These are phyloP conservation scores for Grus americana DNA, from an alignment of 2,113 vertebrate species.

Conservation along the genomic window DNA sequence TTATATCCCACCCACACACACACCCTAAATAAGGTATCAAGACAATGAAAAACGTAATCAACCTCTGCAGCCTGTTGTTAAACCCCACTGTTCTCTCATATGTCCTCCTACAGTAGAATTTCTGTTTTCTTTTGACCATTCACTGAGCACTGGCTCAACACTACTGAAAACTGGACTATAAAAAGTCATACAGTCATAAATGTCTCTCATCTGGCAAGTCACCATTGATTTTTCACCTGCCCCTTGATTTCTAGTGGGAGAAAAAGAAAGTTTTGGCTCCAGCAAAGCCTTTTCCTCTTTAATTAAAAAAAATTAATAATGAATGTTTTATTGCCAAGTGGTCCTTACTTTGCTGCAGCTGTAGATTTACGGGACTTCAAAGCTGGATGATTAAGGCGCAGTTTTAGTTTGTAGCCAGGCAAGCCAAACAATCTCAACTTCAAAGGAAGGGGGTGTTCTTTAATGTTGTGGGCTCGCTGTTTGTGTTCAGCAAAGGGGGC, in stretches of 20 bases:
- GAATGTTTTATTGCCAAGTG: background rate
- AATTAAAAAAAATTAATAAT: background rate
- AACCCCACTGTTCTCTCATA: background rate
- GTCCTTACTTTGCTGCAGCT: constrained; percentile 3
- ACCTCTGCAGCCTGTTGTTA: background rate
- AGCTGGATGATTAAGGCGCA: constrained; percentile 29
- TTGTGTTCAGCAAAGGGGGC: background rate
- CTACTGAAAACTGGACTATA: background rate
- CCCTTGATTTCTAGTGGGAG: background rate
- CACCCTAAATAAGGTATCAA: background rate
- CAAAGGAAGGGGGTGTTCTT: constrained; percentile 30
- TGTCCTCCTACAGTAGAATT: background rate
- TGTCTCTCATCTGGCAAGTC: background rate
- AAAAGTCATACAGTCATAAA: background rate
- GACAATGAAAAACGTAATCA: background rate
- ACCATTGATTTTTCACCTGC: background rate
- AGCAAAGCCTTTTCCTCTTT: background rate
- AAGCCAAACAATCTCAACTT: constrained; percentile 22
- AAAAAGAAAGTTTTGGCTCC: background rate
- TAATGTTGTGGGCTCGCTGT: background rate
- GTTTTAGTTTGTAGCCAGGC: constrained; percentile 10
- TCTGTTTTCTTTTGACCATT: background rate
- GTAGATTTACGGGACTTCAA: constrained; percentile 47
- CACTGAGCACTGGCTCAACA: background rate
- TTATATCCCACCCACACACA: background rate